Evolutionary conservation across 2,113 vertebrate genomes (phyloP).

Genomic region (Glaucomys volans): DNA sequence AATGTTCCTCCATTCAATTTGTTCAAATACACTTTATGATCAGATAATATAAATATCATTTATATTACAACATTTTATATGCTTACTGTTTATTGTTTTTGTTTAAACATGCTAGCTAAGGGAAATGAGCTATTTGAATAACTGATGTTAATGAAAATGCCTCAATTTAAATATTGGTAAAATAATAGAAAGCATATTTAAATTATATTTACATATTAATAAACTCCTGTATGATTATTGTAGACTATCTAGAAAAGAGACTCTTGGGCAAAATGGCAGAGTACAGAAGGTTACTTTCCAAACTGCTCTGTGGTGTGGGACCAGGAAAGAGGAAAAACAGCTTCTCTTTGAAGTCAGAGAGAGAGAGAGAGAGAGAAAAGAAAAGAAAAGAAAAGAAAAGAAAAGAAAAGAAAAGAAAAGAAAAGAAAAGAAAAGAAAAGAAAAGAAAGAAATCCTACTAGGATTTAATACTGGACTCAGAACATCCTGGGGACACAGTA

Average conservation of each 20-base stretch:
- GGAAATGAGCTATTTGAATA: not conserved
- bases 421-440: too few relatives aligned
- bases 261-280: too few relatives aligned
- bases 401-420: too few relatives aligned
- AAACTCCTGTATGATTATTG: not conserved
- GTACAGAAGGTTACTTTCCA: too few relatives aligned
- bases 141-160: not conserved
- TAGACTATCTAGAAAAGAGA: not conserved
- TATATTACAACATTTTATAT: not conserved
- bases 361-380: too few relatives aligned
- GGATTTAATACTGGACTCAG: too few relatives aligned
- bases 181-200: not conserved
- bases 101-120: not conserved
- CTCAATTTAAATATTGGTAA: conserved; percentile 31
- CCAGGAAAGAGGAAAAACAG: too few relatives aligned
- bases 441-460: too few relatives aligned
- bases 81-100: conserved; percentile 8
- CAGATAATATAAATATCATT: conserved; percentile 25
- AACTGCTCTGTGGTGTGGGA: too few relatives aligned
- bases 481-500: too few relatives aligned
- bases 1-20: not conserved
- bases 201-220: conserved; percentile 34
- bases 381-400: too few relatives aligned
- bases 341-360: too few relatives aligned
- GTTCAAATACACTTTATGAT: conserved; percentile 42